Evolutionary conservation across 2,797 vertebrate genomes (phyloP).

Genomic region (Cyclopterus lumpus): DNA sequence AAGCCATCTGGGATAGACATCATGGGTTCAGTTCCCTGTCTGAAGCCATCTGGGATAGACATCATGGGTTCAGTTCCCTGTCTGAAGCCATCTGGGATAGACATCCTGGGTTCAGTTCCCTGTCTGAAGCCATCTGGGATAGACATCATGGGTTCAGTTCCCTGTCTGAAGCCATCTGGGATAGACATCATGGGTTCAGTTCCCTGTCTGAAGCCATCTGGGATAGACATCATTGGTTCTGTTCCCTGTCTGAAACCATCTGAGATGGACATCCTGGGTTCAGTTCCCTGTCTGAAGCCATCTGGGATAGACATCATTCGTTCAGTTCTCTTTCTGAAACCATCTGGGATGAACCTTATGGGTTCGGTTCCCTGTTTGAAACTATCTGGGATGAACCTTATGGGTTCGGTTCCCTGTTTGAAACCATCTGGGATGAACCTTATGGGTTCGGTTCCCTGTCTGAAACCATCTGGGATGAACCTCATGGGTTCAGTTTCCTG

Average conservation of each 20-base stretch:
- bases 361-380: constrained; percentile 44
- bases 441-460: constrained; percentile 21
- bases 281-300: constrained; percentile 53
- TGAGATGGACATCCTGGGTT: not conserved
- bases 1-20: not conserved
- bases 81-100: not conserved
- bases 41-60: not conserved
- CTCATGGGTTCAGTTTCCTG: constrained; percentile 19
- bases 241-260: constrained; percentile 51
- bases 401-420: constrained; percentile 40
- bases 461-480: constrained; percentile 11
- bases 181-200: rapidly evolving
- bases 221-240: not conserved
- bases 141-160: rapidly evolving
- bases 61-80: constrained; percentile 18
- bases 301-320: not conserved
- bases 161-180: constrained; percentile 31
- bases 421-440: constrained; percentile 8
- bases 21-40: not conserved
- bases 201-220: constrained; percentile 50
- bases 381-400: rapidly evolving
- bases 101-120: constrained; percentile 4
- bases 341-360: rapidly evolving
- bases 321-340: constrained; percentile 51
- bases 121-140: constrained; percentile 38